These are phyloP conservation scores for Typhlomys cinereus DNA, from an alignment of 2,113 vertebrate genomes.

Conservation along the genomic window DNA sequence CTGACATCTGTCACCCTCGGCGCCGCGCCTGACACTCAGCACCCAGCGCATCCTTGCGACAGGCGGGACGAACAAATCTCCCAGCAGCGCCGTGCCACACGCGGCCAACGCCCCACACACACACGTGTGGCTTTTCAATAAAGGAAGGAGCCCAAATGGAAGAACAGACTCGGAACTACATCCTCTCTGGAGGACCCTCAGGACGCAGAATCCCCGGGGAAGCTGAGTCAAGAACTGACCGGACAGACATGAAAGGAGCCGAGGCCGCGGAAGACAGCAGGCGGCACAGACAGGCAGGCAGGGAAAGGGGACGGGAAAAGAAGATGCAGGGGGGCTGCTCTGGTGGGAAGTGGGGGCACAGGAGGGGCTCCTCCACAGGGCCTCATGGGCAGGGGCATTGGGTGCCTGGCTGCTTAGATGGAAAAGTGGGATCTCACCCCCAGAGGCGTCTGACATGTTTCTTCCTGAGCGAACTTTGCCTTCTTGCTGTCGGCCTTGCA, in stretches of 20 bases:
- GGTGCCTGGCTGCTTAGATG: background rate
- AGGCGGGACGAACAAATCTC: slow-evolving; percentile 10
- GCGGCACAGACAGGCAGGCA: background rate
- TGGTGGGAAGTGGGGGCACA: background rate
- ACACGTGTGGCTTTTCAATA: background rate
- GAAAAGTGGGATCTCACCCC: background rate
- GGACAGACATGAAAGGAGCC: slow-evolving; percentile 9
- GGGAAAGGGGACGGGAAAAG: too few relatives aligned
- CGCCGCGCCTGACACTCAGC: background rate
- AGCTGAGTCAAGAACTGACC: background rate
- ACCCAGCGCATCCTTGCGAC: slow-evolving; percentile 1
- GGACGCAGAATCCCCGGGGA: background rate
- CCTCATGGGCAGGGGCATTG: too few relatives aligned
- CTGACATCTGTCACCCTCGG: background rate
- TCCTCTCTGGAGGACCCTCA: background rate
- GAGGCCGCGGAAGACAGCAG: background rate
- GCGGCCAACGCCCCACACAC: background rate
- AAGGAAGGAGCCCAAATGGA: background rate
- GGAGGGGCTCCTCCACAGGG: background rate
- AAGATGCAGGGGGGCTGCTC: too few relatives aligned
- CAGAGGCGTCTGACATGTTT: background rate
- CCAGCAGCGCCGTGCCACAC: background rate
- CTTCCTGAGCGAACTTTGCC: background rate
- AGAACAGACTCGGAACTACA: background rate
- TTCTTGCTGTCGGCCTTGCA: background rate